Percentiles rank a stretch among this genome's conserved stretches.
Conservation (phyloP, 2,888 invertebrate species). For the Lithophane leautieri region DNA sequence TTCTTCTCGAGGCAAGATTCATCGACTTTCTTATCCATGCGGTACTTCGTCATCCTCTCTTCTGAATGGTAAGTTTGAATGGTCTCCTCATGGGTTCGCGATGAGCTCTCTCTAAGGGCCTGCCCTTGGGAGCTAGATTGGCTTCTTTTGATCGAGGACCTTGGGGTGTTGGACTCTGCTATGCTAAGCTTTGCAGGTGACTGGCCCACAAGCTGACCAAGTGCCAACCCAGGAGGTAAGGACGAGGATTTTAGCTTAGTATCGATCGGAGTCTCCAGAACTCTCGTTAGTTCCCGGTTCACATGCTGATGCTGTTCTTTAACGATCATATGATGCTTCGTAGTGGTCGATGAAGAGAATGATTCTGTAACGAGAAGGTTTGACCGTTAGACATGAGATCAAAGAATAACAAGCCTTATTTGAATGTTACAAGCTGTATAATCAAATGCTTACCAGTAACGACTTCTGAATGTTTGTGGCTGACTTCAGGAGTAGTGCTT, state of each 20-base stretch:
- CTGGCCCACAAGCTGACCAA: constrained; percentile 87
- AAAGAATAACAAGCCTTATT: background rate
- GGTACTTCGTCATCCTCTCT: constrained; percentile 81
- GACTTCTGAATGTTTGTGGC: constrained; percentile 85
- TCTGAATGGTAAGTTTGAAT: constrained; percentile 78
- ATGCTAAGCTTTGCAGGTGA: constrained; percentile 89
- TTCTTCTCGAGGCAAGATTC: constrained; percentile 88
- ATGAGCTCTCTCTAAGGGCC: constrained; percentile 79
- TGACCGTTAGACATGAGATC: constrained; percentile 1
- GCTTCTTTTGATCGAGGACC: constrained; percentile 88
- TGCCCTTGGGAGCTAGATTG: constrained; percentile 89
- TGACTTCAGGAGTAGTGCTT: constrained; percentile 91
- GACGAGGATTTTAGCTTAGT: constrained; percentile 92
- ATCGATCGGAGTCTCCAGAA: constrained; percentile 86
- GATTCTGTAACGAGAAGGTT: constrained; percentile 81
- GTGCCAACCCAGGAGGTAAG: constrained; percentile 91
- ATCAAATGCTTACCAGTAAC: constrained; percentile 82
- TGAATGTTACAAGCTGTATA: background rate
- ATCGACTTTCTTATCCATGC: constrained; percentile 84
- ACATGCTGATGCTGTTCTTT: constrained; percentile 85
- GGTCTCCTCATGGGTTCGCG: constrained; percentile 75
- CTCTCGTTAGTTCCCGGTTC: constrained; percentile 83
- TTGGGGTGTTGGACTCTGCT: constrained; percentile 83
- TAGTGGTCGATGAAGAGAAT: constrained; percentile 89
- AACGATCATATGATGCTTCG: constrained; percentile 84